A percentile compares a stretch with the other conserved stretches of the same genome.
These are phyloP conservation scores for Masticophis lateralis DNA, from an alignment of 2,797 vertebrate species.

Conservation along the genomic window DNA sequence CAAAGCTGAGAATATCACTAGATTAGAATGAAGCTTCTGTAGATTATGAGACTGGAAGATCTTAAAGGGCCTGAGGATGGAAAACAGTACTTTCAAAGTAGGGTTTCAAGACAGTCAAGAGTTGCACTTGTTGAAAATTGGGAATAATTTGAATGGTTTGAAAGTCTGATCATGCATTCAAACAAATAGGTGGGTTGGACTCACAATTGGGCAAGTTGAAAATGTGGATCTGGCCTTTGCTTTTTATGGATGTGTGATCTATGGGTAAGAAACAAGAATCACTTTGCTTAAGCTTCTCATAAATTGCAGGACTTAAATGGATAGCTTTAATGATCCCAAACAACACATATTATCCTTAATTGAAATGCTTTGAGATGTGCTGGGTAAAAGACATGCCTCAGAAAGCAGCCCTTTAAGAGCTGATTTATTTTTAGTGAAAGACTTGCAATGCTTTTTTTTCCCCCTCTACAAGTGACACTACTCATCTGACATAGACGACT, in stretches of 20 bases:
- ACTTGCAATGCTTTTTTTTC: neutral
- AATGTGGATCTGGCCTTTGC: neutral
- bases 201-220: neutral
- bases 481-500: constrained; percentile 31
- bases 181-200: neutral
- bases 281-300: neutral
- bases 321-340: constrained; percentile 13
- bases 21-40: neutral
- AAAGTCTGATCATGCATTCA: neutral
- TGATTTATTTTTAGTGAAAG: neutral
- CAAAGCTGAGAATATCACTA: neutral
- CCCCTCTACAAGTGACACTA: constrained; percentile 12
- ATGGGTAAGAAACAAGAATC: neutral
- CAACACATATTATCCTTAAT: constrained; percentile 13
- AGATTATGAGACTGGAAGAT: neutral
- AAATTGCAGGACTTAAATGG: neutral
- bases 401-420: constrained; percentile 9
- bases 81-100: neutral
- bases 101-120: neutral
- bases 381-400: constrained; percentile 7
- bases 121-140: neutral
- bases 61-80: neutral
- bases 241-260: neutral
- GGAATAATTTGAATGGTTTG: neutral
- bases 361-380: neutral